Evolutionary conservation across 2,113 vertebrate genomes (phyloP).

Genomic region (Platycercus adscitus): DNA sequence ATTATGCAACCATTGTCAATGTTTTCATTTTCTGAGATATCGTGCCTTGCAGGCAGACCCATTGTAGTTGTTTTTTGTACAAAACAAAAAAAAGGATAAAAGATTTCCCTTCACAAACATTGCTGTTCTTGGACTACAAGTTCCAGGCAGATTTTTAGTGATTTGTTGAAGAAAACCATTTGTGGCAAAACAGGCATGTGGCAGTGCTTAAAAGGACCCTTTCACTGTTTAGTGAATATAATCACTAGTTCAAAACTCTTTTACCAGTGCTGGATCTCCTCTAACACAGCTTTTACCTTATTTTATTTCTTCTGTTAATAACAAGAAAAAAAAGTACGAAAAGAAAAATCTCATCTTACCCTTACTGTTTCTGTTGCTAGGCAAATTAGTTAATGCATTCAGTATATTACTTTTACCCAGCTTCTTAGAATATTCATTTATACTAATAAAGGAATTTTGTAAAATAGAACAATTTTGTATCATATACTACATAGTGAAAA

Average conservation of each 20-base stretch:
- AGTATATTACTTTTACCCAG: conserved; percentile 51
- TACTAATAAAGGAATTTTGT: conserved; percentile 25
- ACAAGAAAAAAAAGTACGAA: not conserved
- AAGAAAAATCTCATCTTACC: conserved; percentile 38
- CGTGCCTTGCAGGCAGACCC: not conserved
- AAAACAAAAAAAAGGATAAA: not conserved
- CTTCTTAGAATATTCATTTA: conserved; percentile 56
- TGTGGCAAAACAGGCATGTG: conserved; percentile 44
- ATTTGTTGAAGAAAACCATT: conserved; percentile 38
- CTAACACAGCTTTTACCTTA: conserved; percentile 51
- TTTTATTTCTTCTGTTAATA: conserved; percentile 49
- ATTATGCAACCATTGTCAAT: not conserved
- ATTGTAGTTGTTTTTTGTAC: not conserved
- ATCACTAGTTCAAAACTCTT: conserved; percentile 41
- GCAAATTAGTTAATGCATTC: conserved; percentile 61
- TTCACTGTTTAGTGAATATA: conserved; percentile 39
- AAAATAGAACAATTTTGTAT: conserved; percentile 65
- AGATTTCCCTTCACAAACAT: not conserved
- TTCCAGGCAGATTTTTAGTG: conserved; percentile 13
- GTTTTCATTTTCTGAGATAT: not conserved
- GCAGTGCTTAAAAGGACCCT: conserved; percentile 28
- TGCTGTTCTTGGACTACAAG: not conserved
- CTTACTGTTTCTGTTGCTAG: conserved; percentile 63
- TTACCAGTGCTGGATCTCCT: conserved; percentile 49
- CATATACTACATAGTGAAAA: conserved; percentile 36